phyloP scores from a whole-genome alignment of 2,888 invertebrate genomes.

The Andrena marginata region DNA sequence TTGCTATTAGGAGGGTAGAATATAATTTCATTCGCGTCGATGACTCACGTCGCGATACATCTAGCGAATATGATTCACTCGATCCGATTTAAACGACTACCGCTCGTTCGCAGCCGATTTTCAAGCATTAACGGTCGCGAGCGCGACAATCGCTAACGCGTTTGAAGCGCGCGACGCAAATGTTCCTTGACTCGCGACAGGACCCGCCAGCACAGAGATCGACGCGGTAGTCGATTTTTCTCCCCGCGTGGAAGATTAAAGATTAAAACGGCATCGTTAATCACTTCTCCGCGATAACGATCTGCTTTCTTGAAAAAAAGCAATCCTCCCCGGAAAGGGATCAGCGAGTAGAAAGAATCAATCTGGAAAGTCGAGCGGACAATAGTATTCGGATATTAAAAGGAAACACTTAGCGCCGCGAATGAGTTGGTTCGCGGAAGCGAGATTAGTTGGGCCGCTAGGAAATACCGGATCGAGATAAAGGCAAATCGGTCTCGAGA shows the following conservation, averaged over 20 bases:
- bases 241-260: no score
- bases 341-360: slow-evolving; percentile 1
- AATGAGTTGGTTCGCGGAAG: slow-evolving; percentile 42
- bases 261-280: neutral
- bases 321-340: neutral
- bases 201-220: no score
- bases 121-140: neutral
- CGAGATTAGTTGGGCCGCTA: slow-evolving; percentile 72
- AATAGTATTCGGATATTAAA: slow-evolving; percentile 28
- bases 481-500: slow-evolving; percentile 73
- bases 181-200: neutral
- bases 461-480: slow-evolving; percentile 74
- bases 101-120: slow-evolving; percentile 2
- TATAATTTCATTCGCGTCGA: slow-evolving; percentile 73
- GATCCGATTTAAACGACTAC: slow-evolving; percentile 49
- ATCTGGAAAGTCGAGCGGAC: slow-evolving; percentile 36
- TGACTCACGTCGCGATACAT: slow-evolving; percentile 67
- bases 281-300: neutral
- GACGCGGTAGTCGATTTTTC: neutral
- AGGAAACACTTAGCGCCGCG: slow-evolving; percentile 35
- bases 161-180: neutral
- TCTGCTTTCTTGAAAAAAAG: neutral
- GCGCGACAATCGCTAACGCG: neutral
- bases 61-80: slow-evolving; percentile 65
- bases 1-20: slow-evolving; percentile 68